These are phyloP conservation scores for Alloscopus bannaensis DNA, from an alignment of 2,888 invertebrate species.

Conservation along the genomic window DNA sequence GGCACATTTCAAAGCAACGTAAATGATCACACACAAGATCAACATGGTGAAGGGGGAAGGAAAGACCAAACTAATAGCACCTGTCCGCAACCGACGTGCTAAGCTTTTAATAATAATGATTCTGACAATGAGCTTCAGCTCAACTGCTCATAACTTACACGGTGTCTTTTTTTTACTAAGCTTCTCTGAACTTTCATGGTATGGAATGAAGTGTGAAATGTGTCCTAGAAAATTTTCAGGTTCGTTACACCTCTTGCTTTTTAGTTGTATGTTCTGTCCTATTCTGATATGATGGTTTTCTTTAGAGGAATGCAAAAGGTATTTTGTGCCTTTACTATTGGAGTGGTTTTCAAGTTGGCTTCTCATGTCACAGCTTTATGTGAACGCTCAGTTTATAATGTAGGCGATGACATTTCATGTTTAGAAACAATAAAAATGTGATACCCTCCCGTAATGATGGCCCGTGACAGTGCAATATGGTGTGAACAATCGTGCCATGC, in stretches of 20 bases:
- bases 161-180: not conserved
- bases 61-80: conserved; percentile 62
- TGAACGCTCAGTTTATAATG: too few species aligned
- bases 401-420: conserved; percentile 62
- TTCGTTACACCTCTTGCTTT: conserved; percentile 50
- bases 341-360: too few species aligned
- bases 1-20: too few species aligned
- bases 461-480: conserved; percentile 48
- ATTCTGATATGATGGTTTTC: not conserved
- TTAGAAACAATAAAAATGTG: conserved; percentile 60
- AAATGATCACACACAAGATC: too few species aligned
- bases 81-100: conserved; percentile 63
- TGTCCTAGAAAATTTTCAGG: conserved; percentile 61
- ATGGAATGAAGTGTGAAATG: conserved; percentile 60
- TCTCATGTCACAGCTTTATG: too few species aligned
- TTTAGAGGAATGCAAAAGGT: too few species aligned
- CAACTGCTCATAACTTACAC: conserved; percentile 32
- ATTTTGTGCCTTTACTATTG: too few species aligned
- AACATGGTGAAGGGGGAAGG: conserved; percentile 53
- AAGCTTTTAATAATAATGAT: conserved; percentile 64
- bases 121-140: conserved; percentile 58
- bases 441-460: conserved; percentile 50
- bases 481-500: conserved; percentile 56
- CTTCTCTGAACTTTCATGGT: conserved; percentile 49
- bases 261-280: conserved; percentile 3